These are phyloP conservation scores for Poeciliopsis gracilis DNA, from an alignment of 2,797 vertebrate species.

Conservation along the genomic window DNA sequence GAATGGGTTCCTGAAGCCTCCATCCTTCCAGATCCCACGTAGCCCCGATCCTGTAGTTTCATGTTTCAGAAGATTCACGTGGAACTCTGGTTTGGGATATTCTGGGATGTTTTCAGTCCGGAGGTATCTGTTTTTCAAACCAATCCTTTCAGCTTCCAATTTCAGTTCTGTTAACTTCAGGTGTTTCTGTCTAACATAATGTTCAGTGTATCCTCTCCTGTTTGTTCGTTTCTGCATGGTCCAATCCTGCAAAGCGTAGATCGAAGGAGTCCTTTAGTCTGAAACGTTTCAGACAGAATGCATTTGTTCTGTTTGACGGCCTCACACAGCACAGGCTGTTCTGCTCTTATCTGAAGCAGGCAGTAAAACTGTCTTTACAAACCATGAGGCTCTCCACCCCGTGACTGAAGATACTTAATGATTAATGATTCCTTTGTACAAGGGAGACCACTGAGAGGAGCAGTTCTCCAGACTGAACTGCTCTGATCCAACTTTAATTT, in stretches of 20 bases:
- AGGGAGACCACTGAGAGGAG: neutral
- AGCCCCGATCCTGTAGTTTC: slow-evolving; percentile 11
- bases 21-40: fast-evolving
- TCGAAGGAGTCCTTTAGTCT: neutral
- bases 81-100: slow-evolving; percentile 52
- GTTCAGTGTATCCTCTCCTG: fast-evolving
- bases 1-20: neutral
- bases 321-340: neutral
- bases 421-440: neutral
- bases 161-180: slow-evolving; percentile 35
- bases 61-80: slow-evolving; percentile 47
- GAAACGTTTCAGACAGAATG: neutral
- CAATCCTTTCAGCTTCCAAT: fast-evolving
- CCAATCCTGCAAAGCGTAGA: neutral
- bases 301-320: neutral
- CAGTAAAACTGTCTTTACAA: neutral
- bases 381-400: neutral
- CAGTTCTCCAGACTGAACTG: neutral
- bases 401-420: neutral
- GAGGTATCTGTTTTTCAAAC: neutral
- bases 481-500: neutral
- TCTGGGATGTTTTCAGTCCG: neutral
- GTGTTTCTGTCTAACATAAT: neutral
- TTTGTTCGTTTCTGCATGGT: fast-evolving
- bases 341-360: neutral